phyloP scores from a whole-genome alignment of 2,888 invertebrate species.

The Eristalis intricaria region DNA sequence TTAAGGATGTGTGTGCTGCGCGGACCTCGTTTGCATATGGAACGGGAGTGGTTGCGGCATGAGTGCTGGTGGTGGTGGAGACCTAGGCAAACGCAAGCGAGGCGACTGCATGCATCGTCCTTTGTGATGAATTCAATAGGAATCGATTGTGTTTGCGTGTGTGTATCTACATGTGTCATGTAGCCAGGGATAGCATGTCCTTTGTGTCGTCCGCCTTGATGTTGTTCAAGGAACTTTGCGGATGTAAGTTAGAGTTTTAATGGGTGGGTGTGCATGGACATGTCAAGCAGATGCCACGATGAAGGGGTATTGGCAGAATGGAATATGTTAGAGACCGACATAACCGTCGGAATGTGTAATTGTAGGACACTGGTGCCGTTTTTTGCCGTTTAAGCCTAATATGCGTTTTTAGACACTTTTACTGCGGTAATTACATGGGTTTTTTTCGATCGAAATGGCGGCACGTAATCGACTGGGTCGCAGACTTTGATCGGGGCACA shows the following conservation, averaged over 20 bases:
- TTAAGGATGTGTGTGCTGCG: conserved; percentile 55
- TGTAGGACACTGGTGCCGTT: conserved; percentile 18
- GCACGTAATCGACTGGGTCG: neutral
- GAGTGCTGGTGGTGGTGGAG: conserved; percentile 17
- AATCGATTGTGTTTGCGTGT: conserved; percentile 52
- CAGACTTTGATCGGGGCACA: neutral
- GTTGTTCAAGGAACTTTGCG: conserved; percentile 10
- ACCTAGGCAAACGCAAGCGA: conserved; percentile 66
- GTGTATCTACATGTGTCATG: neutral
- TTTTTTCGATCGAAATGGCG: neutral
- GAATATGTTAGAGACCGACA: neutral
- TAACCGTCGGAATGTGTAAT: conserved; percentile 50
- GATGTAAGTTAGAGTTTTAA: conserved; percentile 23
- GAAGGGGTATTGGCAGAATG: conserved; percentile 25
- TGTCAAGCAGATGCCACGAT: conserved; percentile 55
- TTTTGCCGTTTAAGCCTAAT: conserved; percentile 33
- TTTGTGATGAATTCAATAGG: conserved; percentile 67
- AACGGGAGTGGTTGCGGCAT: conserved; percentile 27
- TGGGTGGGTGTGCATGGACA: conserved; percentile 62
- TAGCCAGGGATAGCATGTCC: conserved; percentile 33
- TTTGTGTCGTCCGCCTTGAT: conserved; percentile 9
- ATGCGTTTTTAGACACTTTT: conserved; percentile 54
- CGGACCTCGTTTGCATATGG: conserved; percentile 61
- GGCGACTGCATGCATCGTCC: conserved; percentile 65
- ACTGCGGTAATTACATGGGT: conserved; percentile 29